Percentiles rank a stretch among this genome's conserved stretches.
Conservation (phyloP, 1,140 invertebrate species). For the Protaetia brevitarsis region DNA sequence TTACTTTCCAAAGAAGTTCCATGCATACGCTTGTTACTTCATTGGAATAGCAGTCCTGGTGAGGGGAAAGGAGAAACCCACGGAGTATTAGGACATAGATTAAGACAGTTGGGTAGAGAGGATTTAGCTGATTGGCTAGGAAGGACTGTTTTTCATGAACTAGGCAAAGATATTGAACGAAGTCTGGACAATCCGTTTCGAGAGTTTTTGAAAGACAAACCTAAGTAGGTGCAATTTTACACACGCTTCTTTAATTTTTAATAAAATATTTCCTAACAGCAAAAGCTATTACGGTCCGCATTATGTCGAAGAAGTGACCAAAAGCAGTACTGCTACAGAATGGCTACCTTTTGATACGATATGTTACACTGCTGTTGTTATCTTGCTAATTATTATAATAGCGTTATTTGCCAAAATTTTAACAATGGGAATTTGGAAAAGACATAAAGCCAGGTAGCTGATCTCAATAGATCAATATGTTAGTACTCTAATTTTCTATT, state of each 20-base stretch:
- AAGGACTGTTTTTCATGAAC: slow-evolving; percentile 55
- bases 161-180: slow-evolving; percentile 55
- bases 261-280: neutral
- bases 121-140: slow-evolving; percentile 61
- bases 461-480: neutral
- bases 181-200: slow-evolving; percentile 42
- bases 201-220: slow-evolving; percentile 17
- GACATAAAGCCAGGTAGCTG: neutral
- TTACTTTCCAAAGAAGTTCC: slow-evolving; percentile 50
- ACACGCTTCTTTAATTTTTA: neutral
- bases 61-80: slow-evolving; percentile 57
- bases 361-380: slow-evolving; percentile 30
- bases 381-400: slow-evolving; percentile 31
- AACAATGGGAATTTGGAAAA: neutral
- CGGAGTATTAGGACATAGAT: slow-evolving; percentile 51
- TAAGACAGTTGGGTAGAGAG: slow-evolving; percentile 55
- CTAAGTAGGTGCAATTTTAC: slow-evolving; percentile 6
- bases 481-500: neutral
- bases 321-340: slow-evolving; percentile 13
- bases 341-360: slow-evolving; percentile 40
- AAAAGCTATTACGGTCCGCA: slow-evolving; percentile 13
- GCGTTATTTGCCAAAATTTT: slow-evolving; percentile 28
- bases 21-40: slow-evolving; percentile 55
- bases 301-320: neutral
- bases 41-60: slow-evolving; percentile 54